Evolutionary conservation across 2,113 vertebrate species (phyloP), one percentile per base, ranked within the genome.

Genomic region (Gallinago undulata): DNA sequence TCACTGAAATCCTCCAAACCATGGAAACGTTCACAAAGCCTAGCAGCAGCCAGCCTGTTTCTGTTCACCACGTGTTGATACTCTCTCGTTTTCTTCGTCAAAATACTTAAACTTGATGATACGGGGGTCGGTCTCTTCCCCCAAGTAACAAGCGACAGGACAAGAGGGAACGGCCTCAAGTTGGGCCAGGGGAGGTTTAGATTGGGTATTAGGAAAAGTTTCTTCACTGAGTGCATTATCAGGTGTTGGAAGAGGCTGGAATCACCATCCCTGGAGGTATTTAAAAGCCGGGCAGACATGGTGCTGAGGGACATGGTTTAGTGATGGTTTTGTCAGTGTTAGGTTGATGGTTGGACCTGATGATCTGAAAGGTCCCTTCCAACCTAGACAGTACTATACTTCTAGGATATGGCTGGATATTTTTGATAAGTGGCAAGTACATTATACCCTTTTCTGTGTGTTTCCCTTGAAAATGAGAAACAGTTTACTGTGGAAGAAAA

Each of bases 381-480:
- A 62, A 62, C 35, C 59, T 25, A 37, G 59, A 37, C 35, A 27
- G 37, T 39, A 27, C 35, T 62, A 37, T 25, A 9, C 37, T 37
- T 37, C 8, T 62, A 18, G 39, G 35, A 62, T 66, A 43, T 10
- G 39, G 28, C 39, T 31, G 39, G 39, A 10, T 66, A 45, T 43
- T 66, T 66, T 14, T 66, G 41, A 16, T 43, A 28, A 8, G 19
- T 55, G 35, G 7, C 37, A 35, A 86, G 35, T 63, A 19, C 17
- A 8, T 74, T 43, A 28, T 33, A 43, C 19, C 33, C 47, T 55
- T 45, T 51, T 39, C 35, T 74, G 11, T 0, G 0, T 74, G 22
- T 51, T 87, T 93, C 19, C 27, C 43, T 91, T 87, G 77, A 78
- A 78, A 91, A 60, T 35, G n/a, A 87, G 67, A 48, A 87, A 45